Evolutionary conservation across 2,113 vertebrate genomes (phyloP).

Genomic region (Panthera leo): DNA sequence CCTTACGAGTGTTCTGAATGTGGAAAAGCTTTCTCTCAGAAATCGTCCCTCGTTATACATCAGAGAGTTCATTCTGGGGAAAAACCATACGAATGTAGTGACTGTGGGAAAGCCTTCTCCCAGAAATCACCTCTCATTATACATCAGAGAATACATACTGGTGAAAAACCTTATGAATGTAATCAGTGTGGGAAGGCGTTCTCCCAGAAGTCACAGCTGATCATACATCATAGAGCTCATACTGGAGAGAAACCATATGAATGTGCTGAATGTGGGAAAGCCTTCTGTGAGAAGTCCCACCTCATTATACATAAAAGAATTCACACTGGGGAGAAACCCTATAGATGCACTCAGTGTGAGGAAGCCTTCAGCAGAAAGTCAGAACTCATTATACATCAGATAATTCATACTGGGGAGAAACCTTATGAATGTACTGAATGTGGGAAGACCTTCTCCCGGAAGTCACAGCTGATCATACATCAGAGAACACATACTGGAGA

Average conservation of each 20-base stretch:
- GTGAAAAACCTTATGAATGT: slow-evolving; percentile 70
- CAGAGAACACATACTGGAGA: no score
- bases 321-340: not conserved
- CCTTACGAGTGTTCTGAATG: slow-evolving; percentile 70
- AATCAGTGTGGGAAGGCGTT: slow-evolving; percentile 70
- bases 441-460: no score
- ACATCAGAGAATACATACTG: slow-evolving; percentile 68
- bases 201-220: slow-evolving; percentile 72
- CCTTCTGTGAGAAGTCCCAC: slow-evolving; percentile 56
- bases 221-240: slow-evolving; percentile 70
- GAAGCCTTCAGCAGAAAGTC: no score
- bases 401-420: no score
- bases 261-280: slow-evolving; percentile 18
- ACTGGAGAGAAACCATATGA: slow-evolving; percentile 75
- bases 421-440: no score
- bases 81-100: slow-evolving; percentile 64
- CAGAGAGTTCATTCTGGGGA: slow-evolving; percentile 46
- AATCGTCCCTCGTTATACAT: slow-evolving; percentile 66
- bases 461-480: no score
- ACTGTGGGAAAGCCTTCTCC: slow-evolving; percentile 67
- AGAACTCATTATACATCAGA: no score
- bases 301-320: slow-evolving; percentile 30
- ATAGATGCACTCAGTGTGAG: no score
- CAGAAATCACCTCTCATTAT: slow-evolving; percentile 69
- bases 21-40: slow-evolving; percentile 70